Evolutionary conservation across 2,888 invertebrate genomes (phyloP).

Genomic region (Drosophila anomelani): DNA sequence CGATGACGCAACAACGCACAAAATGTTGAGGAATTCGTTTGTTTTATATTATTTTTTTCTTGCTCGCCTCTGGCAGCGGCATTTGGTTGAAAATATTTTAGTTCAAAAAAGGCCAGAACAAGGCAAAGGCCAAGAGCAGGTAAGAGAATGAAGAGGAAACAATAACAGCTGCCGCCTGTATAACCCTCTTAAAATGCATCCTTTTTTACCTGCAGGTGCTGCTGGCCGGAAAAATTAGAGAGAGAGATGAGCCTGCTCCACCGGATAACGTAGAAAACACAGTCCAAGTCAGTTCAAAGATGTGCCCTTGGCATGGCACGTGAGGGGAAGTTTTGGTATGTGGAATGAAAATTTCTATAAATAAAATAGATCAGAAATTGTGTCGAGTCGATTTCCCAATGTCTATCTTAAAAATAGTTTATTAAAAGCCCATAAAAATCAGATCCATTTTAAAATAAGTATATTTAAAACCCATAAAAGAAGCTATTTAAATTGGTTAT

Average conservation of each 20-base stretch:
- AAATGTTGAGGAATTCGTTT: conserved; percentile 63
- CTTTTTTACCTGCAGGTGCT: conserved; percentile 29
- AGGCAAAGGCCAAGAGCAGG: conserved; percentile 46
- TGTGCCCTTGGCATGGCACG: conserved; percentile 3
- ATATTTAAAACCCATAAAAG: not conserved
- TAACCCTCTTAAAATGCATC: conserved; percentile 28
- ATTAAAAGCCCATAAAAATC: not conserved
- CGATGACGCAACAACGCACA: conserved; percentile 69
- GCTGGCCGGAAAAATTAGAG: conserved; percentile 20
- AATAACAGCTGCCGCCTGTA: conserved; percentile 31
- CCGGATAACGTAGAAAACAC: conserved; percentile 5
- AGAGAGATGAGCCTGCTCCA: not conserved
- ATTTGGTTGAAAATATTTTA: conserved; percentile 55
- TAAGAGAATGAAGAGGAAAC: conserved; percentile 21
- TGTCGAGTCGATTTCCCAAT: not conserved
- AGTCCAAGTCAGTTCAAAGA: conserved; percentile 15
- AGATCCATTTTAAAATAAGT: not conserved
- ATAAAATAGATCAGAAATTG: conserved; percentile 2
- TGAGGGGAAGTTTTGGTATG: not conserved
- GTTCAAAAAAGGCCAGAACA: conserved; percentile 40
- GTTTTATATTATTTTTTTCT: conserved; percentile 39
- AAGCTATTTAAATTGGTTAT: not conserved
- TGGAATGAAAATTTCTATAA: not conserved
- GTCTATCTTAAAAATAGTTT: not conserved
- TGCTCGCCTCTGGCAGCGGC: conserved; percentile 35